A percentile compares a stretch with the other conserved stretches of the same genome.
Evolutionary conservation across 1,140 invertebrate genomes (phyloP).

Genomic region (Aculops lycopersici): DNA sequence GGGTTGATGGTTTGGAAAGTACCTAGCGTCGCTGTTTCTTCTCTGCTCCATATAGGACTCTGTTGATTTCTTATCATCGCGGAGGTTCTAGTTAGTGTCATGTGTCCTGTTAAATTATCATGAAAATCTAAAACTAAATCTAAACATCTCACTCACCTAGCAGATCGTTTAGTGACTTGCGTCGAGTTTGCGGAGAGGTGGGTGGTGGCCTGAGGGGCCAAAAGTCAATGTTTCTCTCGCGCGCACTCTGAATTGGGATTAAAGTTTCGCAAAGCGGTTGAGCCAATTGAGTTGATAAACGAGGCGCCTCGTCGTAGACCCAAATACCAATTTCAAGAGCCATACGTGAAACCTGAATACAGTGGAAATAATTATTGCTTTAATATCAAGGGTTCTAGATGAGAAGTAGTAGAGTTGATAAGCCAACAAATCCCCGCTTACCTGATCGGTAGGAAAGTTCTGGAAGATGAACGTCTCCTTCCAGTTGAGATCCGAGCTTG

Average conservation of each 20-base stretch:
- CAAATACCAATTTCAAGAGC: slow-evolving; percentile 8
- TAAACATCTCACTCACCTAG: background rate
- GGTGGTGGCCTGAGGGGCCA: slow-evolving; percentile 8
- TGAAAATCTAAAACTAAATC: too few relatives aligned
- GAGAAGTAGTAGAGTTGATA: too few relatives aligned
- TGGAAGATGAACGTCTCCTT: slow-evolving; percentile 10
- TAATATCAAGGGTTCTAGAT: too few relatives aligned
- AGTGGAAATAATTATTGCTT: background rate
- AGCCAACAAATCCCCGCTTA: slow-evolving; percentile 1
- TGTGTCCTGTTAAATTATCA: too few relatives aligned
- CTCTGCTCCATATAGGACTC: too few relatives aligned
- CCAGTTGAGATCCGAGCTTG: slow-evolving; percentile 6
- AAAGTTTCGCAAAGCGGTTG: slow-evolving; percentile 6
- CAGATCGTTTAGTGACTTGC: background rate
- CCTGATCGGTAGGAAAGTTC: slow-evolving; percentile 9
- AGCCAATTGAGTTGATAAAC: background rate
- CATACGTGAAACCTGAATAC: slow-evolving; percentile 5
- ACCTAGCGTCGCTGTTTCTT: too few relatives aligned
- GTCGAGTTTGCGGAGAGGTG: background rate
- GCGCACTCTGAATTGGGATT: slow-evolving; percentile 8
- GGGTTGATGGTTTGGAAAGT: too few relatives aligned
- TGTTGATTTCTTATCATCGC: too few relatives aligned
- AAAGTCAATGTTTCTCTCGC: slow-evolving; percentile 6
- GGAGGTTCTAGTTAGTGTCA: too few relatives aligned
- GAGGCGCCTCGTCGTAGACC: background rate